Evolutionary conservation across 2,113 vertebrate genomes (phyloP), one percentile per base, ranked within the genome.

Genomic region (Campylorhamphus procurvoides): DNA sequence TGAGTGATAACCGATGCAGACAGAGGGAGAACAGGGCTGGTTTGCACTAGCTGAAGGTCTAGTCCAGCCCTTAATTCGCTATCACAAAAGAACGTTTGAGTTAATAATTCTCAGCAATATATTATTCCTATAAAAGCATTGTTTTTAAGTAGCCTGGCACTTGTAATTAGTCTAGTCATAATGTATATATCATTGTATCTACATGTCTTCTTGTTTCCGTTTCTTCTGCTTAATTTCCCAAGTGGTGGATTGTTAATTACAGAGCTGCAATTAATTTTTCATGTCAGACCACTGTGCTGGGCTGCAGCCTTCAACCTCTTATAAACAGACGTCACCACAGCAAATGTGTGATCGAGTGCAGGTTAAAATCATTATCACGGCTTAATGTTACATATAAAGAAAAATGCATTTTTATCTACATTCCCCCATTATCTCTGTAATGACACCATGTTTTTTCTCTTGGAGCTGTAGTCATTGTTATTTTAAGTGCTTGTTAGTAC

Each of bases 321-420:
- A 78, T 96, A 96, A 95, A 97, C 92, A 95, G 87, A 87, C 7
- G 63, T 94, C 93, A 71, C 77, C 49, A 42, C 68, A 92, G 90
- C 5, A 2, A 95, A 96, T 1, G 18, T 85, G 89, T 96, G 96
- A 97, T 94, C 55, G 7, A 92, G 64, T 93, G 91, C 90, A 93
- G 93, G 94, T 95, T 95, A 96, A 97, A 96, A 96, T 93, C 87
- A 96, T 89, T 94, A 97, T 94, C 94, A 88, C 25, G 4, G 88
- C 90, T 92, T 93, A 92, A 95, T 84, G 86, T 93, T 95, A 69
- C 84, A 89, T 79, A 94, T 92, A 92, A 93, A 96, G 96, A 96
- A 96, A 96, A 96, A 96, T 94, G 92, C 66, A 79, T 93, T 94
- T 96, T 97, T 96, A 96, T 96, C 95, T 96, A 12, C 93, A 92